These are phyloP conservation scores for Chaenodraco wilsoni DNA, from an alignment of 2,797 vertebrate genomes.

Conservation along the genomic window DNA sequence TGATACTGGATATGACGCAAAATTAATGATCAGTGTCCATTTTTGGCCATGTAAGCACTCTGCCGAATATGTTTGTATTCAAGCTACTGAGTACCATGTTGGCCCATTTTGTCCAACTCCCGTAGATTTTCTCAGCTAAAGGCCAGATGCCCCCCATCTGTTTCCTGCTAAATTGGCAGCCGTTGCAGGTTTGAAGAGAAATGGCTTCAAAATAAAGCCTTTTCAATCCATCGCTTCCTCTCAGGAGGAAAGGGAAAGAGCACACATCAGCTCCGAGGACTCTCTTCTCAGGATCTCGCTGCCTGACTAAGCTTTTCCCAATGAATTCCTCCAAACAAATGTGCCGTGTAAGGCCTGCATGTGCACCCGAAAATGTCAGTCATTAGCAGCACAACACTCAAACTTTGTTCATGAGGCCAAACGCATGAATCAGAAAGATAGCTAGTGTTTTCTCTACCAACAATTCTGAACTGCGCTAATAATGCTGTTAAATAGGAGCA, in stretches of 20 bases:
- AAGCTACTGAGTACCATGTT: conserved; percentile 21
- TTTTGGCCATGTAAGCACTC: conserved; percentile 3
- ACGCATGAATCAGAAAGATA: conserved; percentile 37
- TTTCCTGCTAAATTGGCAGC: conserved; percentile 63
- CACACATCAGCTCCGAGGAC: conserved; percentile 46
- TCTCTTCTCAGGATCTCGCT: conserved; percentile 57
- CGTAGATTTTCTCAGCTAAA: conserved; percentile 11
- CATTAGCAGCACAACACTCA: conserved; percentile 28
- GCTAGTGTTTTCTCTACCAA: conserved; percentile 43
- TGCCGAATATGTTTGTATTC: conserved; percentile 15
- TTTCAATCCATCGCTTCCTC: conserved; percentile 70
- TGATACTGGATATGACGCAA: background rate
- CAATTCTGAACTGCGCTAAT: conserved; percentile 23
- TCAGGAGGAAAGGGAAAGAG: conserved; percentile 56
- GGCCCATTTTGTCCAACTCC: conserved; percentile 37
- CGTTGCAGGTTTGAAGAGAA: conserved; percentile 60
- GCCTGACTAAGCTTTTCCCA: conserved; percentile 59
- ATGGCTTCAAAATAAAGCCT: conserved; percentile 58
- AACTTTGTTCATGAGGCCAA: conserved; percentile 34
- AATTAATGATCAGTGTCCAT: background rate
- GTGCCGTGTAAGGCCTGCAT: conserved; percentile 49
- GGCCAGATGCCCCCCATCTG: conserved; percentile 56
- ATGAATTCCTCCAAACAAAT: conserved; percentile 62
- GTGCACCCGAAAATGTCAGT: conserved; percentile 36
- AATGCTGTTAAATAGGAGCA: conserved; percentile 17